Evolutionary conservation across 1,140 invertebrate species (phyloP).

Genomic region (Ceratitis capitata): DNA sequence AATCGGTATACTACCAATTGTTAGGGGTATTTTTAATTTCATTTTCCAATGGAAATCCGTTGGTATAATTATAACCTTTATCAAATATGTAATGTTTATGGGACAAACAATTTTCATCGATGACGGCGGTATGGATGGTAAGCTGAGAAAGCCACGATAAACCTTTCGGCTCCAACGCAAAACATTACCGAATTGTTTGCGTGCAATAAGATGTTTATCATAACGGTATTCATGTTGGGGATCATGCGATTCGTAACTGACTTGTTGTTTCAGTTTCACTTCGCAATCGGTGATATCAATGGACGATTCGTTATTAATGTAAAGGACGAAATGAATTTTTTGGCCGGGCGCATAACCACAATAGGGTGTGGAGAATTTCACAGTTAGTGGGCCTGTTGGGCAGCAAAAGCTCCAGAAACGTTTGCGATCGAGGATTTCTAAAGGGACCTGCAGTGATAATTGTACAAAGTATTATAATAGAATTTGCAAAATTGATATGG

Average conservation of each 20-base stretch:
- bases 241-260: slow-evolving; percentile 66
- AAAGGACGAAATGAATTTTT: slow-evolving; percentile 61
- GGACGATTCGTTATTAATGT: slow-evolving; percentile 67
- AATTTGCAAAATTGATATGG: neutral
- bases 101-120: slow-evolving; percentile 76
- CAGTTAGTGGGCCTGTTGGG: slow-evolving; percentile 59
- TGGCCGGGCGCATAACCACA: slow-evolving; percentile 63
- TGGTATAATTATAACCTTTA: slow-evolving; percentile 70
- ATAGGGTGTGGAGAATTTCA: slow-evolving; percentile 62
- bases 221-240: slow-evolving; percentile 71
- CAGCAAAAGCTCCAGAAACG: slow-evolving; percentile 65
- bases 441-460: slow-evolving; percentile 65
- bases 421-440: slow-evolving; percentile 68
- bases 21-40: slow-evolving; percentile 66
- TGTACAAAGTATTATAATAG: neutral
- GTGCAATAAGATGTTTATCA: slow-evolving; percentile 69
- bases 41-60: slow-evolving; percentile 68
- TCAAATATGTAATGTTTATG: slow-evolving; percentile 76
- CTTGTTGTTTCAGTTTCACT: slow-evolving; percentile 67
- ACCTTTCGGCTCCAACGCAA: slow-evolving; percentile 66
- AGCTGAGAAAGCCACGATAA: slow-evolving; percentile 66
- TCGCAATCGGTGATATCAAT: slow-evolving; percentile 68
- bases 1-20: slow-evolving; percentile 71
- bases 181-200: slow-evolving; percentile 68
- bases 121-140: slow-evolving; percentile 77